Evolutionary conservation across 1,140 invertebrate species (phyloP), one percentile per base, ranked within the genome.

Genomic region (Zaprionus nigranus): DNA sequence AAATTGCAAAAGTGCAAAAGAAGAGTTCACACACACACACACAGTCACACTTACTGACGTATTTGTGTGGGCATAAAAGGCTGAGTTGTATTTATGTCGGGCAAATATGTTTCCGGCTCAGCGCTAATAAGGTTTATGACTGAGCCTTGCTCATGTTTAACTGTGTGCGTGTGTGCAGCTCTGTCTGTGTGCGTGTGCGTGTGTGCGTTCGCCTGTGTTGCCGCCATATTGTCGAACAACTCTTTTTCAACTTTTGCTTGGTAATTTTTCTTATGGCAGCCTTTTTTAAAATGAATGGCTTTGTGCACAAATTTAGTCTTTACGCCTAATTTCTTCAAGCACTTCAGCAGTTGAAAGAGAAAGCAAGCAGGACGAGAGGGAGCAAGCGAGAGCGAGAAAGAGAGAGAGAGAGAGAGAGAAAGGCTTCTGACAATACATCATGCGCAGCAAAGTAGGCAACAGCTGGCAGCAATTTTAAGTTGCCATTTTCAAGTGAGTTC

Each of bases 81-180:
- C 78, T 78, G 78, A 78, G 56, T 80, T 80, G 84, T 87, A 87
- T 87, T 87, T 88, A 87, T 87, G 84, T 88, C 84, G 75, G 85
- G 78, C 78, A 88, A 90, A 88, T 88, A 88, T 88, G 84, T 88
- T 88, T 88, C 84, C 84, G 85, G 77, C 72, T 84, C 71, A 88
- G 85, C 81, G 84, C 85, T 90, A 88, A 90, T 90, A 90, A 90
- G 85, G 84, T 88, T 88, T 88, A 88, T 90, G 84, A 84, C 75
- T 68, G 57, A 69, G 70, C 51, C 66, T 40, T 49, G 40, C 57
- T 72, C 68, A 64, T 71, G 36, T 65, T 61, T 49, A 24, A 57
- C 24, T 58, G 43, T 59, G 28, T 36, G 20, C 24, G 15, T 22
- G 13, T 57, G 51, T 49, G 38, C 36, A 12, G 40, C 17, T 20